Base-by-base conservation (phyloP, 2,113 vertebrate species). In the Oncorhynchus masou region DNA sequence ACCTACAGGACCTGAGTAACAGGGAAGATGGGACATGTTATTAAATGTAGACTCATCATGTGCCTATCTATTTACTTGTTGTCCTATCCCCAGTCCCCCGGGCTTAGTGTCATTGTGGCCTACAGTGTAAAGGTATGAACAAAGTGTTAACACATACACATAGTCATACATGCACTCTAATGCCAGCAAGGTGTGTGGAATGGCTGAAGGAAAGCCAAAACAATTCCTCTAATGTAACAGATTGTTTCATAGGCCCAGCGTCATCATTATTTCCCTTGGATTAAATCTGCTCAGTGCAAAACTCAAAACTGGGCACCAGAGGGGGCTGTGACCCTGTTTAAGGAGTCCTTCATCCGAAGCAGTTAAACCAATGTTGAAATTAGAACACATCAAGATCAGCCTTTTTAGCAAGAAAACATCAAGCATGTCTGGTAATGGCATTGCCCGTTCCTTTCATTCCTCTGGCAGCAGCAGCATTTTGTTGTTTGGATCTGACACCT, bases 301-400 rank as follows among this genome's bases (percentile, higher is more conserved):
- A 31, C 66, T 39, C 2, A 19, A 9, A 16, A 20, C 66, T 34
- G 66, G 16, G 15, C 66, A 64, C 77, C 71, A 84, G 86, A 62
- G 81, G 86, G 81, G 59, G 66, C 79, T 78, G 5, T 77, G 70
- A 78, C 60, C 39, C 71, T 62, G 15, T 48, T 75, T 75, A 20
- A 74, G 72, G 75, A 74, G 49, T 77, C 39, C 39, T 39, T 60
- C 59, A 20, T 60, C n/a, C n/a, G 5, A 22, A 22, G 2, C 51
- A 54, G 3, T 54, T 54, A 54, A 54, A 5, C 51, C 16, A 16
- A 54, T 54, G 13, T 54, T 54, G 16, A 54, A 54, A 19, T 54
- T 19, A 19, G 51, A 54, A 54, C 64, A 66, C 13, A 16, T 66
- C 12, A 29, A 66, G 22, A 29, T 31, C 27, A 8, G 16, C 16